phyloP scores from a whole-genome alignment of 2,888 invertebrate species.

The Drosophila lutescens region DNA sequence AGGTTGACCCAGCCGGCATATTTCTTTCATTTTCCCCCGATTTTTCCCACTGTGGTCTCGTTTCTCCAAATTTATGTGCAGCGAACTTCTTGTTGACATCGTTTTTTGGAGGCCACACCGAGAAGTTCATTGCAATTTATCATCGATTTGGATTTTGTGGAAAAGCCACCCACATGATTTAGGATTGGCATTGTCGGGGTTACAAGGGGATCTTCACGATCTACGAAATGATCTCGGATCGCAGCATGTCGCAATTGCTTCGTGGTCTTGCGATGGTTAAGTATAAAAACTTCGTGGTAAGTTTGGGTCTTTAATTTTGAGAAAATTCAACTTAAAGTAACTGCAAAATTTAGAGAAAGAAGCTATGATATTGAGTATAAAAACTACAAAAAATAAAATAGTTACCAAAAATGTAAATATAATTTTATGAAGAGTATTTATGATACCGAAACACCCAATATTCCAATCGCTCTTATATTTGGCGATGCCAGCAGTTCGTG shows the following conservation, averaged over 20 bases:
- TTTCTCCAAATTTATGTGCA: conserved; percentile 58
- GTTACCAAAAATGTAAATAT: neutral
- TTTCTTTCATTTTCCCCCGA: conserved; percentile 2
- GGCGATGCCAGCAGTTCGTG: conserved; percentile 37
- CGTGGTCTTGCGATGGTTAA: neutral
- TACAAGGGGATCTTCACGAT: conserved; percentile 34
- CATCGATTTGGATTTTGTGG: conserved; percentile 46
- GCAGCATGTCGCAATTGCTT: conserved; percentile 33
- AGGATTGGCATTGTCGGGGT: conserved; percentile 31
- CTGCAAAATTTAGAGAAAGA: no score
- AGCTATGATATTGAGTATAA: no score
- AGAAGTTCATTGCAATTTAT: conserved; percentile 71
- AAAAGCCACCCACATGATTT: conserved; percentile 48
- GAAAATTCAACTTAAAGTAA: neutral
- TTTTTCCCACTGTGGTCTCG: conserved; percentile 3
- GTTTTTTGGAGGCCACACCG: conserved; percentile 68
- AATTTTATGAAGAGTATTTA: neutral
- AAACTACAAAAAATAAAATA: no score
- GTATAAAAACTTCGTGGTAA: neutral
- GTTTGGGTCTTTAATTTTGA: neutral
- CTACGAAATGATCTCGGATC: conserved; percentile 20
- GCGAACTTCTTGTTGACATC: conserved; percentile 45
- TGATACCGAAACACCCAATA: neutral
- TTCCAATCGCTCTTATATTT: conserved; percentile 8
- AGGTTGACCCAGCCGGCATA: conserved; percentile 47